Base-by-base conservation (phyloP, 2,888 invertebrate genomes). In the Drosophila stalkeri region DNA sequence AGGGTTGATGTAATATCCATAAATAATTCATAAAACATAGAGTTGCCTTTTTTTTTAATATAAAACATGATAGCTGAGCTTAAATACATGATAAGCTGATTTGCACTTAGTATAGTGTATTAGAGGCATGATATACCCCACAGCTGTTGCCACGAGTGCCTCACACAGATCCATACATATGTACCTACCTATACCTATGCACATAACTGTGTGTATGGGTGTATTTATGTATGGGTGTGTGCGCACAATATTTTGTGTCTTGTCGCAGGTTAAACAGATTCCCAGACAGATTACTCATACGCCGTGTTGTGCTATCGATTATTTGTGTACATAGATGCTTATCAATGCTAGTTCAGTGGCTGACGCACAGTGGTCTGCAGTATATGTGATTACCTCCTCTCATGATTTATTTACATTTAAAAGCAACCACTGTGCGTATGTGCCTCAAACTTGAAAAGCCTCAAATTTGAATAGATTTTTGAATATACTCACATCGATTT, bases 1-100 rank as follows among this genome's bases (percentile, higher is more conserved):
- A 14, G 60, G 64, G 31, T 70, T 79, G 69, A 68, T 78, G 68
- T 67, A 61, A 67, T 64, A 31, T 49, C 20, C 49, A 61, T 56
- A 52, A 43, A 51, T 56, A 49, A 16, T 33, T 31, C 41, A 8
- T 37, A 20, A 4, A 43, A 43, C 11, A 51, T 16, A 12, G 33
- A 11, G 39, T 54, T 37, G n/a, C 23, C 18, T 12, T 12, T 31
- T 49, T 27, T 51, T 51, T 44, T 43, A 46, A 35, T 57, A 35
- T 12, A 33, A 44, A 35, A 47, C 35, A 27, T 7, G n/a, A 14
- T 35, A 57, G 9, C 11, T n/a, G 4, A 18, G 11, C 39, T 8
- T 35, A 27, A 27, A 39, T 39, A 2, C 16, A 14, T 31, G 31
- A 60, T 49, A 39, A 39, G 47, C 37, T 31, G 46, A 39, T 57